Evolutionary conservation across 2,113 vertebrate species (phyloP), one percentile per base, ranked within the genome.

Genomic region (Scolopax mira): DNA sequence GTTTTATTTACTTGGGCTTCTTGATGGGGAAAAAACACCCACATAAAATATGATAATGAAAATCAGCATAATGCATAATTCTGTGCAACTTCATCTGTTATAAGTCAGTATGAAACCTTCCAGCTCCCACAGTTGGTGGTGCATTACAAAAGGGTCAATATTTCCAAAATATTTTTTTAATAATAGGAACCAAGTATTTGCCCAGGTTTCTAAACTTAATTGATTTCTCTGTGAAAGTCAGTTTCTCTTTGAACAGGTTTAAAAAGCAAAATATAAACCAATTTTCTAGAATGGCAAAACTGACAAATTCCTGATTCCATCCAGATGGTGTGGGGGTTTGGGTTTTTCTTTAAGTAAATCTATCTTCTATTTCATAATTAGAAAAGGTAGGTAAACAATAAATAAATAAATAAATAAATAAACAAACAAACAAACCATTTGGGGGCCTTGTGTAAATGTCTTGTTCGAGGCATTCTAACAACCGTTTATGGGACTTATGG

Each of bases 281-380:
- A 51, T 11, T 6, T 46, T 94, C 73, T 62, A 71, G 48, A 79
- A 79, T 49, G 19, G 31, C 60, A 78, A 90, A 96, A 69, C 35
- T 4, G 1, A 74, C 23, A 84, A 96, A 86, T 86, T 88, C 48
- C n/a, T 3, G 25, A 77, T 84, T 71, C 5, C 1, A 62, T 84
- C 55, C 95, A 96, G 93, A 94, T 92, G 91, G 96, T 92, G 52
- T 92, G 93, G 80, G 55, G 86, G 96, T 51, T 92, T 81, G 30
- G 41, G 14, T n/a, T 90, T 89, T 79, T 84, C 64, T 93, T 90
- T 60, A 83, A 91, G 89, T 69, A 85, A 57, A 67, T 64, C 48
- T 64, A 55, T 78, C 65, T 88, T 90, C 49, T 37, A 81, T 64
- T 75, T 74, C 24, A 54, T 46, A 44, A 87, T 74, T 81, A 79